Evolutionary conservation across 2,797 vertebrate species (phyloP), one percentile per base, ranked within the genome.

Genomic region (Scolopax bukidnonensis): DNA sequence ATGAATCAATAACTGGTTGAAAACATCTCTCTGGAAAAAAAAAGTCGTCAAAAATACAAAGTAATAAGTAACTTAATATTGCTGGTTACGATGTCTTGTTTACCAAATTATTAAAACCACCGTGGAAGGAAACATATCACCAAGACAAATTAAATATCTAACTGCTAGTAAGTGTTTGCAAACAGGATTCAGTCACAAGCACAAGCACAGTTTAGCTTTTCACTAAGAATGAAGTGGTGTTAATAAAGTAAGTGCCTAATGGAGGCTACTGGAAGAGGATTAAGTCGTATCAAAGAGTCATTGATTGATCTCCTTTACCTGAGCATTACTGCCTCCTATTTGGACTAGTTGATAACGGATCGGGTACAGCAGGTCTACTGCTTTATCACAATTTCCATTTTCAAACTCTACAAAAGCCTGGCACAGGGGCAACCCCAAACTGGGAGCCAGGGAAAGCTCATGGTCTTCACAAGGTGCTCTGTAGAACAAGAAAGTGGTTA

Each of bases 321-420:
- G 99, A 51, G 99, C 99, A 7, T 99, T 98, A 63, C 99, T 99
- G 96, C 99, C 99, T 61, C 99, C 99, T 5, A 99, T 90, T 12
- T 95, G 61, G 7, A 97, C 64, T 1, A 99, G 21, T 5, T 88
- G 93, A 86, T 99, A 99, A 85, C 98, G 99, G 73, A 99, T 89
- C 10, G 99, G 99, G 92, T 98, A 97, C 5, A 99, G 98, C 3
- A 99, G 97, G 19, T 99, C 98, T 71, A 99, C 96, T 1, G 98
- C 92, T 4, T 90, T 97, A 84, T 97, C 97, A 16, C 98, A 99
- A 89, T 99, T 98, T 50, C 99, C 98, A 7, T 96, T 96, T 89
- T 99, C 97, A 67, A 98, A 99, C 96, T 98, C 99, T 48, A 98
- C 93, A 94, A 99, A 95, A 47, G 99, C 99, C 97, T 98, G 98